phyloP scores from a whole-genome alignment of 2,888 invertebrate species.

The Microdon myrmicae region DNA sequence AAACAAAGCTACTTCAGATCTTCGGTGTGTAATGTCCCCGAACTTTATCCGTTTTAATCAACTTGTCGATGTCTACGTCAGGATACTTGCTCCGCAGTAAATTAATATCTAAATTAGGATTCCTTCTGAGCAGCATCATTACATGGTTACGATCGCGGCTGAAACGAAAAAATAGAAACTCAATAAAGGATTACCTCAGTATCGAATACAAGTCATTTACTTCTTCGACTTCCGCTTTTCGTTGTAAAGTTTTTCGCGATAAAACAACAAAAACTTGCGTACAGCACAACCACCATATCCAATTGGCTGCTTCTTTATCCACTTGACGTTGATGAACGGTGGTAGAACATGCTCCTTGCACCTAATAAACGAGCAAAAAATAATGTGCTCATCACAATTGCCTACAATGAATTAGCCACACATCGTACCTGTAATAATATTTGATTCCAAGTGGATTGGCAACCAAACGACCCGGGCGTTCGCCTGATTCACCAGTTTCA shows the following conservation, averaged over 20 bases:
- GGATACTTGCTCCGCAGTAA: constrained; percentile 79
- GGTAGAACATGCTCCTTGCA: constrained; percentile 75
- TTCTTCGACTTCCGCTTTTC: constrained; percentile 70
- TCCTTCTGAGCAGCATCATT: constrained; percentile 76
- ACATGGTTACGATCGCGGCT: constrained; percentile 75
- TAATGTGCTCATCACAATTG: neutral
- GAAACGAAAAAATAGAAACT: constrained; percentile 54
- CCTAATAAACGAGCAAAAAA: constrained; percentile 55
- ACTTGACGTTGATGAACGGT: constrained; percentile 73
- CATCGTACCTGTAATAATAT: constrained; percentile 68
- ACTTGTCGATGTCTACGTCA: constrained; percentile 77
- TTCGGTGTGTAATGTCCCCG: constrained; percentile 73
- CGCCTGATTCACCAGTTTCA: constrained; percentile 89
- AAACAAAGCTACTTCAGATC: constrained; percentile 53
- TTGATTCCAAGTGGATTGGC: constrained; percentile 73
- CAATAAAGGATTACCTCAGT: constrained; percentile 12
- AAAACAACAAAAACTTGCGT: constrained; percentile 71
- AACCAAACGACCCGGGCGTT: constrained; percentile 74
- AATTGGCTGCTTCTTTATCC: constrained; percentile 72
- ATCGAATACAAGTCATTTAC: constrained; percentile 60
- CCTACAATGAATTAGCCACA: neutral
- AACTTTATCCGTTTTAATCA: constrained; percentile 70
- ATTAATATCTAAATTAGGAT: constrained; percentile 80
- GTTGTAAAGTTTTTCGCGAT: constrained; percentile 75
- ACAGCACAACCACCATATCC: constrained; percentile 72